Percentiles rank a stretch among this genome's conserved stretches.
phyloP scores from a whole-genome alignment of 1,140 invertebrate genomes.

The Nasonia longicornis region DNA sequence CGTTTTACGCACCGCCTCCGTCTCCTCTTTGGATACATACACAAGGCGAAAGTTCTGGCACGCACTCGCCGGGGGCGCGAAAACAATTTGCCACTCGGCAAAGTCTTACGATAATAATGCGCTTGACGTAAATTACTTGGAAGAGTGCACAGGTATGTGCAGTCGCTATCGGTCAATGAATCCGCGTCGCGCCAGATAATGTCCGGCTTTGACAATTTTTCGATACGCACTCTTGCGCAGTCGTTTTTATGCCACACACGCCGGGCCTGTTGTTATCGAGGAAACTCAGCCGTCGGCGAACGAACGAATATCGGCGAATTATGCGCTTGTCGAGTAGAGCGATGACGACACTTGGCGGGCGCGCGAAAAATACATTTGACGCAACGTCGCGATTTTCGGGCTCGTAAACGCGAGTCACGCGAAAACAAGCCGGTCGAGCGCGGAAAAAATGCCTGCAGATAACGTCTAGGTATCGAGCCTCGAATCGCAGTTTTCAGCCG shows the following conservation, averaged over 20 bases:
- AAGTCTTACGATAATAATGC: not conserved
- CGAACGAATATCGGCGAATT: not conserved
- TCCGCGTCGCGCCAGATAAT: constrained; percentile 12
- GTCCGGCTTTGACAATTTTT: constrained; percentile 37
- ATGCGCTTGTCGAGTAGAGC: not conserved
- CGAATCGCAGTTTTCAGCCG: too few species aligned
- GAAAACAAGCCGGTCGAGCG: not conserved
- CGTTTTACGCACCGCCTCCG: too few species aligned
- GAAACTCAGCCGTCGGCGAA: not conserved
- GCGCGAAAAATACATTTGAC: constrained; percentile 24
- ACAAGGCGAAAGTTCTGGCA: constrained; percentile 21
- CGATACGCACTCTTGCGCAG: not conserved
- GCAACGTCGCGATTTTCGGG: constrained; percentile 31
- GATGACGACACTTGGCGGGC: constrained; percentile 19
- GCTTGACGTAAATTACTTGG: constrained; percentile 34
- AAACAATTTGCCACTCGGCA: constrained; percentile 8
- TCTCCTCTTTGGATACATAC: not conserved
- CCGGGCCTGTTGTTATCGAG: not conserved
- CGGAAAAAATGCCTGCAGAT: too few species aligned
- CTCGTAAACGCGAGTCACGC: not conserved
- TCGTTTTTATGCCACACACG: not conserved
- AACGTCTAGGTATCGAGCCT: not conserved
- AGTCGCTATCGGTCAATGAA: constrained; percentile 37
- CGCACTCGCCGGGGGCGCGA: not conserved
- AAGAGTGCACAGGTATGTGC: not conserved